These are phyloP conservation scores for Hyles vespertilio DNA, from an alignment of 1,140 invertebrate species.

Conservation along the genomic window DNA sequence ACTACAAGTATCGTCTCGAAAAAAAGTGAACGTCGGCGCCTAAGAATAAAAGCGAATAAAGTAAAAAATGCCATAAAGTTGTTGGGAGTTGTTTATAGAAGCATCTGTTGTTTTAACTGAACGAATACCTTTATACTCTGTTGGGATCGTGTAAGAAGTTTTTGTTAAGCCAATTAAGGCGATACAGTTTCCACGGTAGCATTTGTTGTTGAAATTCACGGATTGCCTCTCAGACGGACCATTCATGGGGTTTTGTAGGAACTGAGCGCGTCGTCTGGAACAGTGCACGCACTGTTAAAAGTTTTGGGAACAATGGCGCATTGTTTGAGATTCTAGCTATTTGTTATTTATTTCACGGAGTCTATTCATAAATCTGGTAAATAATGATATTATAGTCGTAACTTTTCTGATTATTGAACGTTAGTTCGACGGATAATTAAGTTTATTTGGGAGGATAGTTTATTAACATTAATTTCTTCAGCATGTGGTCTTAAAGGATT, in stretches of 20 bases:
- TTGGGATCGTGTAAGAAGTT: conserved; percentile 26
- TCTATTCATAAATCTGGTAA: too few species aligned
- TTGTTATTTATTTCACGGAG: too few species aligned
- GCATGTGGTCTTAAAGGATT: too few species aligned
- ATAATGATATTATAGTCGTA: too few species aligned
- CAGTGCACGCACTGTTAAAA: conserved; percentile 46
- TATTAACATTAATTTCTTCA: too few species aligned
- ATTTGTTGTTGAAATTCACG: conserved; percentile 58
- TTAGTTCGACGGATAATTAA: too few species aligned
- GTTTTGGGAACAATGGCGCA: conserved; percentile 57
- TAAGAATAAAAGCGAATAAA: neutral
- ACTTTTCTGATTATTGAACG: too few species aligned
- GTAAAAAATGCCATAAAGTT: conserved; percentile 8
- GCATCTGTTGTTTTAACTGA: conserved; percentile 34
- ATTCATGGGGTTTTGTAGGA: conserved; percentile 59
- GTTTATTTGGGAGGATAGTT: too few species aligned
- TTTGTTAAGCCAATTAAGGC: conserved; percentile 59
- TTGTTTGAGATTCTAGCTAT: conserved; percentile 42
- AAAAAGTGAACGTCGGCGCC: neutral
- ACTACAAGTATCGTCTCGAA: neutral
- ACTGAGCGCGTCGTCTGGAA: conserved; percentile 47
- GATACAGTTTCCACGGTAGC: conserved; percentile 45
- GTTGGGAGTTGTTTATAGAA: conserved; percentile 11
- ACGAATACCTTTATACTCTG: conserved; percentile 20
- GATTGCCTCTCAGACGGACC: conserved; percentile 46